Conservation (phyloP, 2,113 vertebrate genomes). For the Atractosteus spatula region DNA sequence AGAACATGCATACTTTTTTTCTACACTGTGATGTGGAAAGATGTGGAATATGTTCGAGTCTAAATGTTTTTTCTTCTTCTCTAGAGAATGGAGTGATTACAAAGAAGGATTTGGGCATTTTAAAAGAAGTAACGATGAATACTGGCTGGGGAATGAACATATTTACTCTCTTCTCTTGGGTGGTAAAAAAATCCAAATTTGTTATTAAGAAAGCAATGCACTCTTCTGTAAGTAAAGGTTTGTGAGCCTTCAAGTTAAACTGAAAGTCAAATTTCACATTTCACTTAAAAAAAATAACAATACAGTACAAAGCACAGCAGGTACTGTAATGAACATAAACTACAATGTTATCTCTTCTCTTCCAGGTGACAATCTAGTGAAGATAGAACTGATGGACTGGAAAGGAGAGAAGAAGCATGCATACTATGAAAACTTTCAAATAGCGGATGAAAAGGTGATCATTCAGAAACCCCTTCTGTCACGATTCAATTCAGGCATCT, state of each 20-base stretch:
- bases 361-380: conserved; percentile 73
- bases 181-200: conserved; percentile 49
- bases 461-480: not conserved
- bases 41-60: not conserved
- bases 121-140: conserved; percentile 79
- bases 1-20: too few species aligned
- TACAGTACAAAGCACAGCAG: too few species aligned
- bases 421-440: conserved; percentile 77
- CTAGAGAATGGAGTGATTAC: conserved; percentile 84
- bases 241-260: too few species aligned
- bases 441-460: conserved; percentile 70
- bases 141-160: conserved; percentile 85
- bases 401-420: conserved; percentile 68
- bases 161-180: conserved; percentile 70
- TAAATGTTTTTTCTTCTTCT: conserved; percentile 20
- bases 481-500: not conserved
- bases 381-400: conserved; percentile 88
- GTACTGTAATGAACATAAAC: too few species aligned
- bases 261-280: too few species aligned
- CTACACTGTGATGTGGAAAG: too few species aligned
- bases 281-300: too few species aligned
- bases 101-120: conserved; percentile 83
- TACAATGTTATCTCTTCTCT: not conserved
- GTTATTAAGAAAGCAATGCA: too few species aligned
- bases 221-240: too few species aligned